Evolutionary conservation across 2,888 invertebrate genomes (phyloP).

Genomic region (Chrysolina oricalcia): DNA sequence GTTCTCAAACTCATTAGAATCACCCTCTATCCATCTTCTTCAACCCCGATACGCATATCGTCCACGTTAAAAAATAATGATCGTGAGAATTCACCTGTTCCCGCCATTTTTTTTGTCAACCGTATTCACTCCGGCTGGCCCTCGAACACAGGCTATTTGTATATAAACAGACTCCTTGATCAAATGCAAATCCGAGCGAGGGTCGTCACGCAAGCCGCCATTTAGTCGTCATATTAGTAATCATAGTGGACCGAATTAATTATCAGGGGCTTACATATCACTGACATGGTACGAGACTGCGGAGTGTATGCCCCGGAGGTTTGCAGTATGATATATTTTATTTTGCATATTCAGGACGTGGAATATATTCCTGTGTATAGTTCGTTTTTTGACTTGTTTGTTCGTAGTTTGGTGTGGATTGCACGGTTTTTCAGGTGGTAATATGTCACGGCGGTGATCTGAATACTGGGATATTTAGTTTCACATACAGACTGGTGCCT

Average conservation of each 20-base stretch:
- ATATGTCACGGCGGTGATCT: no score
- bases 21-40: no score
- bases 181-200: conserved; percentile 58
- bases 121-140: background rate
- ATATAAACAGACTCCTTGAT: conserved; percentile 56
- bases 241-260: conserved; percentile 57
- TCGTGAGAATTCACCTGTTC: background rate
- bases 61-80: background rate
- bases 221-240: conserved; percentile 59
- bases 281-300: conserved; percentile 18
- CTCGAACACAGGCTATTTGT: background rate
- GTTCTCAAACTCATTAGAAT: no score
- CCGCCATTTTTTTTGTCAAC: background rate
- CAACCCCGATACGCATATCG: no score
- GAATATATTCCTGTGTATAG: background rate
- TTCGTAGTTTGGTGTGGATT: no score
- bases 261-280: conserved; percentile 53
- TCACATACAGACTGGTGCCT: no score
- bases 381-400: background rate
- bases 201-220: conserved; percentile 59
- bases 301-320: background rate
- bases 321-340: conserved; percentile 10
- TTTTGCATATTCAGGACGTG: background rate
- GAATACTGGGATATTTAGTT: no score
- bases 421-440: no score